Evolutionary conservation across 2,113 vertebrate species (phyloP).

Genomic region (Oryzias curvinotus): DNA sequence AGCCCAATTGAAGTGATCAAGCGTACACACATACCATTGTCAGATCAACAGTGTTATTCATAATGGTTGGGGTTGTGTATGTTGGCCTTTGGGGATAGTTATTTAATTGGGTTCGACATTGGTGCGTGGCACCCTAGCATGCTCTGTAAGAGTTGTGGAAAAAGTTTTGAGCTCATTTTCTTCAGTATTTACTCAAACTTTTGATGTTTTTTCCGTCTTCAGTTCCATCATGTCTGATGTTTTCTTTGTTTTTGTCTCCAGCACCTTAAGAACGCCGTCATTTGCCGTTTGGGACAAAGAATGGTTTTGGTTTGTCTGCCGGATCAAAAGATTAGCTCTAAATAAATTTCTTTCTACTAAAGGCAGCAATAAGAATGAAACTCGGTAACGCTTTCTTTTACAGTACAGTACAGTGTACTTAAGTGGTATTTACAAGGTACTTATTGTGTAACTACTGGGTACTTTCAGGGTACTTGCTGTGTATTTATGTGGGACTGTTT

Average conservation of each 20-base stretch:
- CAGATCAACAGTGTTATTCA: conserved; percentile 15
- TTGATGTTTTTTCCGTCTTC: conserved; percentile 20
- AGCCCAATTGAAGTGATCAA: neutral
- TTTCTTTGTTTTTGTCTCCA: conserved; percentile 8
- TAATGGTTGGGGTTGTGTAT: conserved; percentile 27
- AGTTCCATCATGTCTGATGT: neutral
- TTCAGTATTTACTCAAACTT: conserved; percentile 27
- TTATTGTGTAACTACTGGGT: too few species aligned
- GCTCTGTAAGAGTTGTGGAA: conserved; percentile 16
- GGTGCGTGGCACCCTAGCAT: conserved; percentile 12
- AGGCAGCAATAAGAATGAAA: too few species aligned
- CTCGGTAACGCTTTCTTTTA: too few species aligned
- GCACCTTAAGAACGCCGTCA: conserved; percentile 3
- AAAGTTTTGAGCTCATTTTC: conserved; percentile 40
- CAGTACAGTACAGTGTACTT: too few species aligned
- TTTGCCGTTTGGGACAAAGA: too few species aligned
- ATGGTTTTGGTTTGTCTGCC: too few species aligned
- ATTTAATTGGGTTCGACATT: conserved; percentile 21
- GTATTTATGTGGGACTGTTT: too few species aligned
- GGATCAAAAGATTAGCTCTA: too few species aligned
- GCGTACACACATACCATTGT: conserved; percentile 13
- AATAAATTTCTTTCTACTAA: too few species aligned
- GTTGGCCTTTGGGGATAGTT: conserved; percentile 7
- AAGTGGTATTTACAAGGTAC: too few species aligned
- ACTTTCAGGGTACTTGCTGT: too few species aligned